Evolutionary conservation across 2,888 invertebrate species (phyloP).

Genomic region (Pristionchus mayeri): DNA sequence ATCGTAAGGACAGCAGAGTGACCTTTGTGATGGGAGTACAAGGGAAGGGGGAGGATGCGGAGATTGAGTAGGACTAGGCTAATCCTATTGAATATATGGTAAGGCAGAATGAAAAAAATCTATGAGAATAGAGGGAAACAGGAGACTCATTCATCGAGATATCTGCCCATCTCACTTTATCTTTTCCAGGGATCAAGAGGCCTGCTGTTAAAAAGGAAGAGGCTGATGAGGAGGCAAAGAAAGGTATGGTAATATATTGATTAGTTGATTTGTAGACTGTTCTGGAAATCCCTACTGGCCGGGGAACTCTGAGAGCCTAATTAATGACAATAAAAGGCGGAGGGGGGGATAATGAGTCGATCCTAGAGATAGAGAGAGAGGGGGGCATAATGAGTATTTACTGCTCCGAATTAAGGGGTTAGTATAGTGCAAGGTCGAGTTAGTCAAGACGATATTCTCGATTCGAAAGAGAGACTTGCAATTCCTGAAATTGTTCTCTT

Average conservation of each 20-base stretch:
- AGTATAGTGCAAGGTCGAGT: constrained; percentile 37
- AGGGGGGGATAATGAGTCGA: constrained; percentile 35
- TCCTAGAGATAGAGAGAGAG: neutral
- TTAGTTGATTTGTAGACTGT: no score
- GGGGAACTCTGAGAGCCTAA: no score
- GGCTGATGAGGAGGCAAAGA: constrained; percentile 23
- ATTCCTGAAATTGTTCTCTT: neutral
- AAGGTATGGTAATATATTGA: neutral
- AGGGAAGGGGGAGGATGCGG: neutral
- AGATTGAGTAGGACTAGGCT: no score
- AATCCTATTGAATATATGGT: no score
- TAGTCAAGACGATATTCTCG: neutral
- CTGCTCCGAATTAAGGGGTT: neutral
- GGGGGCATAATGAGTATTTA: constrained; percentile 35
- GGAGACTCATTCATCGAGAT: neutral
- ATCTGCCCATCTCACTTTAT: neutral
- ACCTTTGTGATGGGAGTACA: constrained; percentile 31
- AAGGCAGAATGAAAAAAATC: no score
- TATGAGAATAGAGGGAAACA: no score
- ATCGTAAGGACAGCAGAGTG: neutral
- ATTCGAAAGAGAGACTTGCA: neutral
- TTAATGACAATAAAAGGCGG: no score
- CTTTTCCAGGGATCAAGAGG: constrained; percentile 14
- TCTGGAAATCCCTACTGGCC: no score
- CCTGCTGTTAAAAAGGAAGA: constrained; percentile 27